Percentiles rank a stretch among this genome's conserved stretches.
Evolutionary conservation across 2,113 vertebrate genomes (phyloP).

Genomic region (Desmodus rotundus): DNA sequence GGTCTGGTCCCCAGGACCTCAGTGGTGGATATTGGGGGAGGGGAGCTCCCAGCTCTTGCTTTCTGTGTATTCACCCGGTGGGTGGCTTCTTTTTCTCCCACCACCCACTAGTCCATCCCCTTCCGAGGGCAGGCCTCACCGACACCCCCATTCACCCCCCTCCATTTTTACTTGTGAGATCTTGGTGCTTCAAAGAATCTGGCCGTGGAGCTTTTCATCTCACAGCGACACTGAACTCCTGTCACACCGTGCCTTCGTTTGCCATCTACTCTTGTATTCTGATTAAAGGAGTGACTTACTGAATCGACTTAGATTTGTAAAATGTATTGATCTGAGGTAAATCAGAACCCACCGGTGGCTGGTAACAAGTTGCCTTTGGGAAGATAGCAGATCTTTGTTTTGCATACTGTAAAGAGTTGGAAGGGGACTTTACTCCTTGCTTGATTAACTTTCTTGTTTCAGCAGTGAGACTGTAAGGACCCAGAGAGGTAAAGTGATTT

Average conservation of each 20-base stretch:
- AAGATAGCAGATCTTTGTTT: not conserved
- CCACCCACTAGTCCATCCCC: not conserved
- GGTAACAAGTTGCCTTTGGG: not conserved
- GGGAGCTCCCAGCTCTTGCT: not conserved
- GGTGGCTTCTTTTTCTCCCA: not conserved
- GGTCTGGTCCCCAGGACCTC: not conserved
- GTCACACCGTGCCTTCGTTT: not conserved
- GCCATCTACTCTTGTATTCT: not conserved
- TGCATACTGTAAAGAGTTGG: not conserved
- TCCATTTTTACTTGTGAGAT: not conserved
- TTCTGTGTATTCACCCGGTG: not conserved
- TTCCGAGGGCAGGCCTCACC: not conserved
- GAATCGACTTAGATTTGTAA: not conserved
- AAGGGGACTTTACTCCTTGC: not conserved
- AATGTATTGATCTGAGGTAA: not conserved
- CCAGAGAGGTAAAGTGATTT: not conserved
- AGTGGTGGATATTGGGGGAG: too few species aligned
- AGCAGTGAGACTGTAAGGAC: not conserved
- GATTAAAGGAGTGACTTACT: not conserved
- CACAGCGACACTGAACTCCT: not conserved
- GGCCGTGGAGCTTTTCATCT: not conserved
- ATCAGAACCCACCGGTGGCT: not conserved
- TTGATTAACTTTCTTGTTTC: not conserved
- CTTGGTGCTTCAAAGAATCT: not conserved
- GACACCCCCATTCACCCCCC: not conserved